phyloP scores from a whole-genome alignment of 2,113 vertebrate genomes.

The Delphinus delphis region DNA sequence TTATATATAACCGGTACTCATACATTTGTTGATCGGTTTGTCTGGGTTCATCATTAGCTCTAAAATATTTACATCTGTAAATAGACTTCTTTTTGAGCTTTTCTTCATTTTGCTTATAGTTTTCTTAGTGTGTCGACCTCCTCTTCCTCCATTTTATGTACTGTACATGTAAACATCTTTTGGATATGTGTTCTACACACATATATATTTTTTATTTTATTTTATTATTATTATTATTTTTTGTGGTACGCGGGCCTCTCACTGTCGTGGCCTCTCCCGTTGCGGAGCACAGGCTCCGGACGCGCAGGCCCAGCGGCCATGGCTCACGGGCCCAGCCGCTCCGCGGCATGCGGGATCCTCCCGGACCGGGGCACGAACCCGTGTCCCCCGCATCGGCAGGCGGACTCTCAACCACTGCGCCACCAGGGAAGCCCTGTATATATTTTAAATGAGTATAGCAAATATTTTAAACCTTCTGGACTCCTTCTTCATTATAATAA shows the following conservation, averaged over 20 bases:
- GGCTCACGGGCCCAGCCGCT: no score
- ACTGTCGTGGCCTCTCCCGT: no score
- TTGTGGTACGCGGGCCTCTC: no score
- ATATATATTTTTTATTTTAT: neutral
- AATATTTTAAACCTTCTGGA: neutral
- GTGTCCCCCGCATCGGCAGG: no score
- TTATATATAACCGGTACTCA: neutral
- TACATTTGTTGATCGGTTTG: neutral
- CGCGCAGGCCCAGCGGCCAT: no score
- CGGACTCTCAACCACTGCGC: no score
- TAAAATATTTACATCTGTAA: neutral
- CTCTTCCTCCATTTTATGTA: neutral
- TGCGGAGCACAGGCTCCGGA: no score
- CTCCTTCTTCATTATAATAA: neutral
- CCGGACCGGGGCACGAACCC: no score
- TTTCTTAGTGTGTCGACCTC: neutral
- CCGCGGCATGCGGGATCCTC: no score
- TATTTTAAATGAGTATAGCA: neutral
- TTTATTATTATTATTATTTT: no score
- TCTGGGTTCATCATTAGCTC: neutral
- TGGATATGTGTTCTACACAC: neutral
- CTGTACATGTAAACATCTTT: neutral
- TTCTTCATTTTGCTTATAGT: slow-evolving; percentile 1
- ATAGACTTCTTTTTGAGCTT: neutral
- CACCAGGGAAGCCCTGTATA: neutral